Evolutionary conservation across 2,888 invertebrate genomes (phyloP), one percentile per base, ranked within the genome.

Genomic region (Lypha dubia): DNA sequence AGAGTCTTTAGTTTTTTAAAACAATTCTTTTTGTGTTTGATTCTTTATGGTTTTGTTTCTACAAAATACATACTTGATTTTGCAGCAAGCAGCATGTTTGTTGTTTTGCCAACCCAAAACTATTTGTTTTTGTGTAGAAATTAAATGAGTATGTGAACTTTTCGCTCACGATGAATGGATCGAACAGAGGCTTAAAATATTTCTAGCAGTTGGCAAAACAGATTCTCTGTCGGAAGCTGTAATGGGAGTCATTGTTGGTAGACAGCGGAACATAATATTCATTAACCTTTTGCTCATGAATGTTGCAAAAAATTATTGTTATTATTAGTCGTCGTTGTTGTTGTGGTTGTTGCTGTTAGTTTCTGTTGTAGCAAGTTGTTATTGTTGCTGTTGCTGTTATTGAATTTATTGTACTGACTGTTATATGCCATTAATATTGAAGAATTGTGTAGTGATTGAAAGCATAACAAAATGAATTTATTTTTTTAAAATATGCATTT

Each of bases 221-320:
- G 89, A 88, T 90, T 88, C 90, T 83, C 89, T 90, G 88, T 89
- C 90, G 89, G 91, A 90, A 90, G 90, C 90, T 89, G 89, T 87
- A 89, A 90, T 88, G 89, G 88, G 89, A 89, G 88, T 88, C 87
- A 86, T 85, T 77, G 87, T 88, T 87, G 88, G 87, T 88, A 88
- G 90, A 88, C 89, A 88, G 88, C 90, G 89, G 89, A 89, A 90
- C 90, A 89, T 88, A 90, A 89, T 90, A 90, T 90, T 90, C 90
- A 90, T 90, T 90, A 90, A 90, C 91, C 90, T 90, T 89, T 88
- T 88, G 89, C 88, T 89, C 89, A 88, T 89, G 89, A 90, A 90
- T 89, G 90, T 87, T 88, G 88, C 63, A 63, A 82, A 58, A 56
- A 70, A 49, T 63, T 76, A 56, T 76, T 63, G 63, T 76, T 71